Base-by-base conservation (phyloP, 1,140 invertebrate genomes). In the Leptinotarsa undecemlineata region DNA sequence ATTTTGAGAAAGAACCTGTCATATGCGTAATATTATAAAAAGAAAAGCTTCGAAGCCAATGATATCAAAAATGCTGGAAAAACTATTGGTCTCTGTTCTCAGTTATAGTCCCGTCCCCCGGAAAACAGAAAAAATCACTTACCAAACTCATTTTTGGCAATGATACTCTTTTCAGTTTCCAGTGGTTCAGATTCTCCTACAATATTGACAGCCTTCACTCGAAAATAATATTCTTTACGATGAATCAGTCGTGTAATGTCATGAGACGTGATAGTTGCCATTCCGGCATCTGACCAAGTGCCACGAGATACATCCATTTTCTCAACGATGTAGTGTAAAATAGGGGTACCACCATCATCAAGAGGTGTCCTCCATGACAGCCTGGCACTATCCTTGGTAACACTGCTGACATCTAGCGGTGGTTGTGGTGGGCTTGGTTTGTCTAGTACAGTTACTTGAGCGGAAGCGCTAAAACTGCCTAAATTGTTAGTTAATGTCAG, bases 221-320 rank as follows among this genome's bases (percentile, higher is more conserved):
- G 88, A 89, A 98, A 97, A 76, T 94, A 88, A 81, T 98, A 98
- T 84, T 97, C 94, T 80, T 99, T 99, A 77, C 93, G 93, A 84
- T 98, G 96, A 57, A 96, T 91, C 11, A 99, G 87, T 80, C 95
- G 89, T 11, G 89, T 91, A 0, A 98, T 93, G 82, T 97, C 92
- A 80, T 95, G 93, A 26, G 91, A 93, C 4, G 96, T 89, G 76
- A 91, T 90, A 74, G 91, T 94, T 75, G 93, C 92, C 91, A 95
- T 95, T 51, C 95, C 95, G 80, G 95, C 96, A 85, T 97, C 95
- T 19, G 94, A 92, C 98, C 98, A 99, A 3, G 95, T 96, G 70
- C 96, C 97, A 76, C 96, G 89, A 2, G 95, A 92, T 1, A 96
- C 89, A 82, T 99, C 98, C 95, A 98, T 98, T 87, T 99, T 99